These are phyloP conservation scores for Streptopelia turtur DNA, from an alignment of 2,797 vertebrate species.

Conservation along the genomic window DNA sequence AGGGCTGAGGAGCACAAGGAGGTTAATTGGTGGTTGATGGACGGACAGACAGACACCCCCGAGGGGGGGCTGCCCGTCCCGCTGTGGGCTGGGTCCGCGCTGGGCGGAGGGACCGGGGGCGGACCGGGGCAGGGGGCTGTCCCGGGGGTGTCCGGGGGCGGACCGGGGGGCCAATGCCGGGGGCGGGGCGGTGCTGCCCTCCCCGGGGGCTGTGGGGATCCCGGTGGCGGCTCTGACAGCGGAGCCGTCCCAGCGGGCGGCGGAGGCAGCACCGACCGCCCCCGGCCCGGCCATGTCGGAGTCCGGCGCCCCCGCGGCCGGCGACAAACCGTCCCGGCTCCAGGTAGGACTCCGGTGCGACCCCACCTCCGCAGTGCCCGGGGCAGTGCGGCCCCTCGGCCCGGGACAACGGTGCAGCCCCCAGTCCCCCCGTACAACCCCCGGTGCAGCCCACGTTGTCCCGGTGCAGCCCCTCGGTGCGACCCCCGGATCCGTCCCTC, in stretches of 20 bases:
- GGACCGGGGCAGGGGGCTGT: background rate
- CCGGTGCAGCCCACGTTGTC: background rate
- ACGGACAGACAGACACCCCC: background rate
- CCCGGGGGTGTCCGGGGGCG: background rate
- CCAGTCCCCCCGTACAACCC: background rate
- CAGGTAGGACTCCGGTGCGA: constrained; percentile 34
- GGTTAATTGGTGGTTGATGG: background rate
- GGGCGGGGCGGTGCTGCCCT: background rate
- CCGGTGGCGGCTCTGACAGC: background rate
- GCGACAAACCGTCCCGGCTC: constrained; percentile 69
- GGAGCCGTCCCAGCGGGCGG: background rate
- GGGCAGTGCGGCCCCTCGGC: background rate
- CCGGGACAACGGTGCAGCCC: background rate
- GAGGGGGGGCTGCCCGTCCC: background rate
- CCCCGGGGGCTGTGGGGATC: background rate
- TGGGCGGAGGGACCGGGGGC: background rate
- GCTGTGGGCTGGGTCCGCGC: background rate
- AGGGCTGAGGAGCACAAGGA: background rate
- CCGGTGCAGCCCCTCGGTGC: background rate
- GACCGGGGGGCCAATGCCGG: background rate
- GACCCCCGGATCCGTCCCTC: background rate
- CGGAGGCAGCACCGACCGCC: constrained; percentile 32
- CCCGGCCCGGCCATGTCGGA: constrained; percentile 49
- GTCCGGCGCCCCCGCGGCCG: background rate
- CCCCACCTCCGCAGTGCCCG: background rate